phyloP scores from a whole-genome alignment of 2,797 vertebrate genomes.

The Gadopsis marmoratus region DNA sequence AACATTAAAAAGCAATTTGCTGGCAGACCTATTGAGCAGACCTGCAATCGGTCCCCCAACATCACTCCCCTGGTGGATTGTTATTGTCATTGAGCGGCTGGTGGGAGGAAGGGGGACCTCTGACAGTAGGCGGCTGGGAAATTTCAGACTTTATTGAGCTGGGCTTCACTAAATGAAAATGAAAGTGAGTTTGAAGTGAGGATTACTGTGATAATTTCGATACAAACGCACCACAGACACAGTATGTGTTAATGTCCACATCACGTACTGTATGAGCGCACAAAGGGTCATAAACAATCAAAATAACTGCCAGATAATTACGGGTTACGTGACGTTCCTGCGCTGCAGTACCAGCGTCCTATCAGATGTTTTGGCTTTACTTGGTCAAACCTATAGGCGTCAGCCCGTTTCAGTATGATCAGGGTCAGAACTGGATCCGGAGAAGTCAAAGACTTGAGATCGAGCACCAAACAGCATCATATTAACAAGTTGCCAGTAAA shows the following conservation, averaged over 20 bases:
- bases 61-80: conserved; percentile 80
- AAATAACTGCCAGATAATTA: background rate
- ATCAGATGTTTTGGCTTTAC: background rate
- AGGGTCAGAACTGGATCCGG: background rate
- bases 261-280: background rate
- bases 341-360: background rate
- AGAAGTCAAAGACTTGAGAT: background rate
- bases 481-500: background rate
- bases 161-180: conserved; percentile 70
- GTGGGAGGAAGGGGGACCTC: conserved; percentile 40
- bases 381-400: background rate
- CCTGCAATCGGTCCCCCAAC: conserved; percentile 69
- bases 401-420: background rate
- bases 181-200: conserved; percentile 48
- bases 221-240: conserved; percentile 2
- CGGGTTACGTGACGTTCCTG: background rate
- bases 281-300: conserved; percentile 6
- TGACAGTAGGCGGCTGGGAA: conserved; percentile 67
- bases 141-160: conserved; percentile 76
- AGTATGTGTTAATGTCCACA: conserved; percentile 14
- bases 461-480: background rate
- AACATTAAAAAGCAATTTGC: conserved; percentile 90
- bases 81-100: conserved; percentile 80
- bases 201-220: conserved; percentile 44
- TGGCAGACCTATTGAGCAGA: conserved; percentile 82